phyloP scores from a whole-genome alignment of 2,888 invertebrate genomes.

The Sinhomidia bicolor region DNA sequence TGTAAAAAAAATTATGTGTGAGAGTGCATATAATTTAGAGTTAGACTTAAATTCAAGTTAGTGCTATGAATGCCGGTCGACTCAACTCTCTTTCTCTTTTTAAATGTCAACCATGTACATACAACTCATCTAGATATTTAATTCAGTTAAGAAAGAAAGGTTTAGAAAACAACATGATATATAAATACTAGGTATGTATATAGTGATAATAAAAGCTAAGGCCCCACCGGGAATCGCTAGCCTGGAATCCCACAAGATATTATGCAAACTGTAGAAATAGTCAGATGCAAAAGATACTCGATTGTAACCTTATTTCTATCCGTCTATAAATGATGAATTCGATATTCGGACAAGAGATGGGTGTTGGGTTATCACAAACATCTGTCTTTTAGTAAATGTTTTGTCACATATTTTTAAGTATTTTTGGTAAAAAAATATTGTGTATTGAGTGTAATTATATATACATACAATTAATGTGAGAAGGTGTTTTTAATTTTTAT shows the following conservation, averaged over 20 bases:
- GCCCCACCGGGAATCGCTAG: slow-evolving; percentile 44
- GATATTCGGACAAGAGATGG: not conserved
- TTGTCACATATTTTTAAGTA: not conserved
- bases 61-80: not conserved
- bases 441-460: not conserved
- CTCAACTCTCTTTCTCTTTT: slow-evolving; percentile 18
- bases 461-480: not conserved
- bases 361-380: not conserved
- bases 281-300: not conserved
- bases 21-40: not conserved
- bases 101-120: not conserved
- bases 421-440: not conserved
- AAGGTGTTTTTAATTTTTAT: not conserved
- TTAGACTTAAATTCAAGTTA: not conserved
- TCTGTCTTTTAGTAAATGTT: slow-evolving; percentile 20
- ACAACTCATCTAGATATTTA: not conserved
- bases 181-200: too few species aligned
- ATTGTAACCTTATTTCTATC: not conserved
- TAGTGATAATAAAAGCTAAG: not conserved
- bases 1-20: not conserved
- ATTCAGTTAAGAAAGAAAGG: not conserved
- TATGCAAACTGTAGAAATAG: slow-evolving; percentile 49
- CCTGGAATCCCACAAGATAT: slow-evolving; percentile 53
- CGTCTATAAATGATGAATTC: not conserved
- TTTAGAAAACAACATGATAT: too few species aligned